Base-by-base conservation (phyloP, 2,888 invertebrate genomes). In the Gymnosoma rotundatum region DNA sequence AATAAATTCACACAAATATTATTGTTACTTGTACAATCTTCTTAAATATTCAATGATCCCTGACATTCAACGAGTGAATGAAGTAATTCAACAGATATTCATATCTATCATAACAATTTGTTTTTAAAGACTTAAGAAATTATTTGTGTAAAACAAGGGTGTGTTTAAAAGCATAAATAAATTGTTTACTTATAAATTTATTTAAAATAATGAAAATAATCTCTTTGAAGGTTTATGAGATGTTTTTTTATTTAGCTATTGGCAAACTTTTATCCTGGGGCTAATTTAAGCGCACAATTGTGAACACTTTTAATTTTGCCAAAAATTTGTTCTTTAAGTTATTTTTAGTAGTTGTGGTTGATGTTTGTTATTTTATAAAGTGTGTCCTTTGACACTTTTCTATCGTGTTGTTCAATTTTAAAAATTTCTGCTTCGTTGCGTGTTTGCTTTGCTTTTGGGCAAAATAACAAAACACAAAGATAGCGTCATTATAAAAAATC, bases 391-490 rank as follows among this genome's bases (percentile, higher is more conserved):
- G 81, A 81, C 81, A 84, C 84, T 78, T 70, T 50, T 50, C 58
- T 74, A 58, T 66, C 38, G 74, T 78, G 60, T 79, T 38, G 60
- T 81, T 81, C 64, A 56, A 81, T 74, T 84, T 84, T 75, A 81
- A 81, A 84, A 84, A 84, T 90, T 90, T 91, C 88, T 90, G 89
- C 89, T 87, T 89, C 87, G 88, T 78, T 89, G 89, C 82, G 80
- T 87, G 80, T 87, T 86, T 86, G 32, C 32, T 84, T 78, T 83
- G 86, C 88, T 88, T 83, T 78, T 81, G 75, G 87, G 86, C 86
- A 85, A 86, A 85, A 88, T 87, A 88, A 80, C 87, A 88, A 88
- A 69, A 58, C 66, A 61, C 60, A 56, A 81, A 69, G 74, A 66
- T 42, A 42, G 42, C 42, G 42, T 42, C 42, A 42, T 56, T 58